Base-by-base conservation (phyloP, 2,888 invertebrate genomes). In the Mimumesa dahlbomi region DNA sequence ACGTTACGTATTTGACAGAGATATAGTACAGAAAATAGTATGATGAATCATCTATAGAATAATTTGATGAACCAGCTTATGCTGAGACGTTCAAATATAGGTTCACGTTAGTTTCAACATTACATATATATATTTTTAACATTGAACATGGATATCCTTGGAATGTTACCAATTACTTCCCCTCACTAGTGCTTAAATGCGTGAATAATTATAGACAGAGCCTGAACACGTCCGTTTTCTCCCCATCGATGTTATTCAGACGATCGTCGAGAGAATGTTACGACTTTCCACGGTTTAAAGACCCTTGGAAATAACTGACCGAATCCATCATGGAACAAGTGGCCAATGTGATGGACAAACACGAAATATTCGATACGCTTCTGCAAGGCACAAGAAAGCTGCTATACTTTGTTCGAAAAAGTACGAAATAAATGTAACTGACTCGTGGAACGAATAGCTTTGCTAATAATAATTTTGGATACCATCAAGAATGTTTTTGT, bases 221-320 rank as follows among this genome's bases (percentile, higher is more conserved):
- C 3, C 21, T 25, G 1, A 7, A 42, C 42, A 19, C 19, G 22
- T 34, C 14, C 45, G 19, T 57, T 52, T 43, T 58, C 21, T 42
- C 48, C 31, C 11, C 45, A 54, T 48, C 64, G 45, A 65, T 45
- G 40, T 43, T n/a, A 9, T 13, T 58, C 29, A 22, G 19, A 75
- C 50, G 18, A 31, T 75, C 48, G 63, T 61, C 62, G 58, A 75
- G 58, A 74, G 22, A 66, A 57, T 18, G 6, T 22, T 21, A 38
- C 59, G 45, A 65, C 5, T 53, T 63, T 34, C 62, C 43, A 64
- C 56, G 48, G 36, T 49, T 54, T 19, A 6, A 19, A 14, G 49
- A 16, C 13, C 13, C 54, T 18, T 18, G 9, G 40, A 43, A 46
- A 38, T 14, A 38, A 14, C 19, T 31, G 38, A 56, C 40, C 49